Evolutionary conservation across 2,888 invertebrate genomes (phyloP).

Genomic region (Acanthoscelides obtectus): DNA sequence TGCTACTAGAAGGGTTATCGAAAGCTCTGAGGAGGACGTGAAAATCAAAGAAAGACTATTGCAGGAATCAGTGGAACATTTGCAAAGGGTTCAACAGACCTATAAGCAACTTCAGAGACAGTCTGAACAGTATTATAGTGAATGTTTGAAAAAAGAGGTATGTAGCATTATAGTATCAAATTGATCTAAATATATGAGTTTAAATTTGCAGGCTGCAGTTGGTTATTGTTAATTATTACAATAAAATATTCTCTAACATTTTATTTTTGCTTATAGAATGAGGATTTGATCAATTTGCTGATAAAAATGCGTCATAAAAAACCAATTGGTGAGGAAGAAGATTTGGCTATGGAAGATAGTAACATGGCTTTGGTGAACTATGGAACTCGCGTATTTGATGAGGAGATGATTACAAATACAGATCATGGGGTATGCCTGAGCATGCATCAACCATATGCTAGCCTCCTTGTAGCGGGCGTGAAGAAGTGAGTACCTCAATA

Average conservation of each 20-base stretch:
- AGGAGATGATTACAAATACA: constrained; percentile 37
- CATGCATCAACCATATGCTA: constrained; percentile 96
- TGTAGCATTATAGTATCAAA: constrained; percentile 6
- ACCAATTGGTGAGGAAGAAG: constrained; percentile 31
- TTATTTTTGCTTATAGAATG: too few species aligned
- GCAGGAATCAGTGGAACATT: constrained; percentile 35
- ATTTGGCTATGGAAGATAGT: constrained; percentile 33
- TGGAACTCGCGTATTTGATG: constrained; percentile 38
- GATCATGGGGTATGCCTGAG: constrained; percentile 79
- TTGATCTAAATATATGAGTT: too few species aligned
- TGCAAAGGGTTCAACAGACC: constrained; percentile 35
- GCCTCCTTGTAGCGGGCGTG: constrained; percentile 85
- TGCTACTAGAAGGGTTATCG: constrained; percentile 39
- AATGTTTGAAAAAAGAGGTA: not conserved
- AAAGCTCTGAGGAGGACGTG: constrained; percentile 35
- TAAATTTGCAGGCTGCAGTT: too few species aligned
- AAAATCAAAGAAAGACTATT: constrained; percentile 33
- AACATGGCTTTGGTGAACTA: constrained; percentile 33
- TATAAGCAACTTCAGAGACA: constrained; percentile 34
- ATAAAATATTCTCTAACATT: too few species aligned
- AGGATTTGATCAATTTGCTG: constrained; percentile 35
- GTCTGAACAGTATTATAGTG: constrained; percentile 10
- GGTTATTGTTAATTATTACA: too few species aligned
- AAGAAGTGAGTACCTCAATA: constrained; percentile 61
- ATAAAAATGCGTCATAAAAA: constrained; percentile 40